These are phyloP conservation scores for Parambassis ranga DNA, from an alignment of 2,797 vertebrate genomes.

Conservation along the genomic window DNA sequence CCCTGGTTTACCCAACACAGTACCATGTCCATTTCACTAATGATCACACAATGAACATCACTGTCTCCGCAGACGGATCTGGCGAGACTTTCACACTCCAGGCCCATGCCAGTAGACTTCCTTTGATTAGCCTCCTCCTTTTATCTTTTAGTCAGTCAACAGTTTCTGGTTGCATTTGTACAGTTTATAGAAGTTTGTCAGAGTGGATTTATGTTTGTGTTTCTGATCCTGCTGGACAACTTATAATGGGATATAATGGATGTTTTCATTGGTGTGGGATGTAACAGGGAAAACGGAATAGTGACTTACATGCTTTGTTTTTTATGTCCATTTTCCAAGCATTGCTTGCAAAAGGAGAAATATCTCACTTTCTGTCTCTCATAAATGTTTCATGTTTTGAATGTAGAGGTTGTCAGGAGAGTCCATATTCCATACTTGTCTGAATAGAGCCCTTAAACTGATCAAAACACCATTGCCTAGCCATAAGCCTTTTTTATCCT, in stretches of 20 bases:
- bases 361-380: neutral
- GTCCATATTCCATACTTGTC: too few species aligned
- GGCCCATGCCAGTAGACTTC: constrained; percentile 44
- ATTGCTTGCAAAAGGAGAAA: too few species aligned
- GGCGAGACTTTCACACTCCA: constrained; percentile 26
- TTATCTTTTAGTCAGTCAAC: constrained; percentile 21
- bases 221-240: neutral
- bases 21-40: constrained; percentile 42
- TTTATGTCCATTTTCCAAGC: neutral
- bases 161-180: neutral
- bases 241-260: neutral
- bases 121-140: constrained; percentile 42
- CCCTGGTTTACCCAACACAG: constrained; percentile 5
- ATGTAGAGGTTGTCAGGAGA: neutral
- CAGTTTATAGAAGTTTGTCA: constrained; percentile 4
- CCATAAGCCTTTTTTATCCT: neutral
- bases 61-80: constrained; percentile 57
- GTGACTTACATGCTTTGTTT: neutral
- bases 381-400: neutral
- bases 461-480: neutral
- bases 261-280: neutral
- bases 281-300: neutral
- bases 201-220: neutral
- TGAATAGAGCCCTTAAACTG: neutral
- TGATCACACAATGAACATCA: constrained; percentile 55